Percentiles rank a stretch among this genome's conserved stretches.
These are phyloP conservation scores for Sebastes kiyomatsui DNA, from an alignment of 2,797 vertebrate species.

Conservation along the genomic window DNA sequence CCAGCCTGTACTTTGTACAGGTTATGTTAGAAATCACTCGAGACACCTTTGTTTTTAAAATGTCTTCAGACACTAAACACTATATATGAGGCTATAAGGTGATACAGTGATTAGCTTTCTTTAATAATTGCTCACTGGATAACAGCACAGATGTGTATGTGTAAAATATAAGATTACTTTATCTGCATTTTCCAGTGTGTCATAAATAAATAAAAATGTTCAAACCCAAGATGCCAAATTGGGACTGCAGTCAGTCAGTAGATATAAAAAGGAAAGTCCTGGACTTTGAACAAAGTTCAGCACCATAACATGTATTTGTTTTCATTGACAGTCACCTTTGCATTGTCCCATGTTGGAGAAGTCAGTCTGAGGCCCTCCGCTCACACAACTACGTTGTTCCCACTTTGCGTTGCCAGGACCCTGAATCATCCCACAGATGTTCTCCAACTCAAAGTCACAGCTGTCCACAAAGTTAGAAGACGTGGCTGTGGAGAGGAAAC, in stretches of 20 bases:
- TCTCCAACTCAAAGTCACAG: conserved; percentile 89
- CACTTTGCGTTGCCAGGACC: conserved; percentile 79
- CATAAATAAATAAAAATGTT: not conserved
- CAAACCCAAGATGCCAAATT: not conserved
- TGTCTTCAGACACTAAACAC: not conserved
- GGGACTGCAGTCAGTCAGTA: not conserved
- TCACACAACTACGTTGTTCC: conserved; percentile 70
- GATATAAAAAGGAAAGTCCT: not conserved
- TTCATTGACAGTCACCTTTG: conserved; percentile 77
- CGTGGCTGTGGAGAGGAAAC: conserved; percentile 39
- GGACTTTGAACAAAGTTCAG: not conserved
- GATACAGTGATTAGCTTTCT: not conserved
- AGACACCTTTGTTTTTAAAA: not conserved
- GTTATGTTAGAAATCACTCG: conserved; percentile 8
- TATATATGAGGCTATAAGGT: not conserved
- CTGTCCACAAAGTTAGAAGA: conserved; percentile 89
- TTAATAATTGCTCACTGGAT: not conserved
- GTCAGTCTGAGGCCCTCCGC: conserved; percentile 82
- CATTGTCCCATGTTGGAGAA: conserved; percentile 86
- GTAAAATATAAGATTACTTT: not conserved
- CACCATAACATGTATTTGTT: not conserved
- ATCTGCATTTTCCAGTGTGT: not conserved
- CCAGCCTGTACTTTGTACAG: conserved; percentile 33
- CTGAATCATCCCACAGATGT: conserved; percentile 92
- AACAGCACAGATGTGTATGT: not conserved